These are phyloP conservation scores for Malacoctenus gilli DNA, from an alignment of 2,797 vertebrate genomes.

Conservation along the genomic window DNA sequence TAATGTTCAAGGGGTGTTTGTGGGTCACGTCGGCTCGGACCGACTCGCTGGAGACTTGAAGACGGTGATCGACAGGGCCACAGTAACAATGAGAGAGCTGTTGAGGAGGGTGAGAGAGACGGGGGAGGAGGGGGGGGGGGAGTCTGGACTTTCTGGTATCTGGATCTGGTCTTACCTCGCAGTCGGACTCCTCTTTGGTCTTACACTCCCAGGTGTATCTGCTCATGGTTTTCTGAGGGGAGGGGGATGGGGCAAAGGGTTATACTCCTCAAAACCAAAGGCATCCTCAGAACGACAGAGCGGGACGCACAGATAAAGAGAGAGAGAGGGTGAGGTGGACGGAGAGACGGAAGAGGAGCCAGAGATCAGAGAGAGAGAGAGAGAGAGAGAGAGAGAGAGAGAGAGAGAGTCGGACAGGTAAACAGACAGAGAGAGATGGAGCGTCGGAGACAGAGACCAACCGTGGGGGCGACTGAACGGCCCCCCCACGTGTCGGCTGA, in stretches of 20 bases:
- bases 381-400: constrained; percentile 23
- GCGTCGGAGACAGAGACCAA: constrained; percentile 52
- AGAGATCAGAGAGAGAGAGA: constrained; percentile 32
- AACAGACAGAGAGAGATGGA: constrained; percentile 50
- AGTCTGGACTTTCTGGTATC: constrained; percentile 61
- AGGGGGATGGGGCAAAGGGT: constrained; percentile 82
- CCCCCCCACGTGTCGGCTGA: constrained; percentile 56
- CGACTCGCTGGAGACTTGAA: constrained; percentile 51
- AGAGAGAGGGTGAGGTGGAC: constrained; percentile 9
- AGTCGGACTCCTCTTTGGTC: constrained; percentile 87
- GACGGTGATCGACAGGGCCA: constrained; percentile 76
- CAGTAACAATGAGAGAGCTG: constrained; percentile 74
- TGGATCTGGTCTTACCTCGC: constrained; percentile 81
- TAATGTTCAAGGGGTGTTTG: not conserved
- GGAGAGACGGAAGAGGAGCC: constrained; percentile 25
- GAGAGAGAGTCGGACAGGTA: too few relatives aligned
- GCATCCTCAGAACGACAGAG: constrained; percentile 61
- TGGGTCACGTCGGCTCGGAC: constrained; percentile 25
- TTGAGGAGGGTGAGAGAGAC: constrained; percentile 59
- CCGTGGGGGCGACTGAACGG: constrained; percentile 46
- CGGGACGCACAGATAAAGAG: not conserved
- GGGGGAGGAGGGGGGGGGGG: constrained; percentile 32
- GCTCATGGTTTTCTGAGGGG: constrained; percentile 88
- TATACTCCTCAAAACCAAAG: constrained; percentile 81
- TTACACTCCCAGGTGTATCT: constrained; percentile 91